Conservation (phyloP, 2,888 invertebrate species). For the Syritta pipiens region DNA sequence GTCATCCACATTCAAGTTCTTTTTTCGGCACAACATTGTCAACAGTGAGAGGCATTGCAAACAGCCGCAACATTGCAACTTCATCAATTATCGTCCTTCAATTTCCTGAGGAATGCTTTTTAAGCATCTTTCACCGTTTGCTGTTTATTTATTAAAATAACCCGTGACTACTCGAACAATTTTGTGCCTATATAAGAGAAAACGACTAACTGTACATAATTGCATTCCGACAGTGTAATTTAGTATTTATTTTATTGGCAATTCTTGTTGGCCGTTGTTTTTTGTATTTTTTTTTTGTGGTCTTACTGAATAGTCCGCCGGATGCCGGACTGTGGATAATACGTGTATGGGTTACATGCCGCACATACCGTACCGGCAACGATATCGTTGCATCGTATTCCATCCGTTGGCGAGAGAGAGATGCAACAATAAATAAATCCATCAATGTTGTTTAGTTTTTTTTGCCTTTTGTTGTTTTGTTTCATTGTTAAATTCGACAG, state of each 20-base stretch:
- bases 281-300: too few species aligned
- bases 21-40: too few species aligned
- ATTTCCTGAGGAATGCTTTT: slow-evolving; percentile 20
- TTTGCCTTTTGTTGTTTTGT: too few species aligned
- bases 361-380: slow-evolving; percentile 3
- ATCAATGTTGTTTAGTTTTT: slow-evolving; percentile 40
- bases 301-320: too few species aligned
- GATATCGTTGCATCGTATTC: neutral
- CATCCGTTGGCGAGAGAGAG: slow-evolving; percentile 3
- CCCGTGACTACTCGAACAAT: slow-evolving; percentile 10
- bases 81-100: slow-evolving; percentile 2
- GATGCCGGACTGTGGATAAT: neutral
- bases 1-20: too few species aligned
- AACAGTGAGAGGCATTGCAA: neutral
- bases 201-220: slow-evolving; percentile 52
- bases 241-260: slow-evolving; percentile 53
- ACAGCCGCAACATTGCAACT: neutral
- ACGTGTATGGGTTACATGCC: slow-evolving; percentile 10
- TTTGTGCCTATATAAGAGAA: slow-evolving; percentile 1
- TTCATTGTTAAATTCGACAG: slow-evolving; percentile 42
- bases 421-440: slow-evolving; percentile 60
- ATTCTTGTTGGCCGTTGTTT: slow-evolving; percentile 4
- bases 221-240: slow-evolving; percentile 55
- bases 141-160: slow-evolving; percentile 49
- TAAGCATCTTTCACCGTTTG: slow-evolving; percentile 8